These are phyloP conservation scores for Salmo trutta DNA, from an alignment of 2,797 vertebrate species.

Conservation along the genomic window DNA sequence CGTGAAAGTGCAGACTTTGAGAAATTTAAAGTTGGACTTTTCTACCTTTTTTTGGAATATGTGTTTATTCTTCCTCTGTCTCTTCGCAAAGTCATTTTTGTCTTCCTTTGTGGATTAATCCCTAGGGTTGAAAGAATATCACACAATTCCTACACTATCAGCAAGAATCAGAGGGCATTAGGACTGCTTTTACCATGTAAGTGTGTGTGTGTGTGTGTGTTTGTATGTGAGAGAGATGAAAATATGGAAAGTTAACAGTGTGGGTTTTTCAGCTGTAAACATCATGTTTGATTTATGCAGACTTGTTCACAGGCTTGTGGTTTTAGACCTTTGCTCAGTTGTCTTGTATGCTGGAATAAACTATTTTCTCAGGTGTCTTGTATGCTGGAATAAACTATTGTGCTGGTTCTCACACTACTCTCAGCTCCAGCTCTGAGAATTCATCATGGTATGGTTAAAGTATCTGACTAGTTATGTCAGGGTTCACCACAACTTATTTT, in stretches of 20 bases:
- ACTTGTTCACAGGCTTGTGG: constrained; percentile 46
- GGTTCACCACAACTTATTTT: neutral
- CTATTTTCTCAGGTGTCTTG: constrained; percentile 49
- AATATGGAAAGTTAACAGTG: constrained; percentile 52
- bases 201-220: constrained; percentile 9
- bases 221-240: constrained; percentile 29
- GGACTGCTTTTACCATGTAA: neutral
- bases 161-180: neutral
- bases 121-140: neutral
- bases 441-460: too few species aligned
- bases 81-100: neutral
- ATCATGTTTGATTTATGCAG: constrained; percentile 69
- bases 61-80: neutral
- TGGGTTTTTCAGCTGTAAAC: constrained; percentile 63
- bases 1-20: neutral
- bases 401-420: too few species aligned
- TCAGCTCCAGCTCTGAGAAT: too few species aligned
- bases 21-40: neutral
- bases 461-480: neutral
- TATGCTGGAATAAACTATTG: constrained; percentile 37
- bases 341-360: too few species aligned
- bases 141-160: neutral
- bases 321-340: constrained; percentile 45
- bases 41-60: neutral
- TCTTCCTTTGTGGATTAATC: constrained; percentile 6